A percentile compares a stretch with the other conserved stretches of the same genome.
phyloP scores from a whole-genome alignment of 2,888 invertebrate species.

The Rhingia rostrata region DNA sequence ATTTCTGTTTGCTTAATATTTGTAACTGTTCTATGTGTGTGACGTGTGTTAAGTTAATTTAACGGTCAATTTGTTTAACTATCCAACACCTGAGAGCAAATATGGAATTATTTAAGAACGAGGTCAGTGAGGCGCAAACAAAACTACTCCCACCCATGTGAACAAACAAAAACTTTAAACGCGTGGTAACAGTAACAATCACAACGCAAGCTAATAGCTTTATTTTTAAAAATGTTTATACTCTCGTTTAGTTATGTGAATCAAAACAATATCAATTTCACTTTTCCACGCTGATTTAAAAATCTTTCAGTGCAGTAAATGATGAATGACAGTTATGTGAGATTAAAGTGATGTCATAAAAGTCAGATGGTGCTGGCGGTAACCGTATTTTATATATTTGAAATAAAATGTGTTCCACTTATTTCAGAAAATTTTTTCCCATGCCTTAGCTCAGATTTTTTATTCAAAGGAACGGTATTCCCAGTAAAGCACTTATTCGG shows the following conservation, averaged over 20 bases:
- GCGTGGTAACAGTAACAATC: background rate
- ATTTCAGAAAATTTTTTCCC: too few relatives aligned
- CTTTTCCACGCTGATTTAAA: background rate
- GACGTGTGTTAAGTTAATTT: conserved; percentile 19
- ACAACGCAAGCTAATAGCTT: conserved; percentile 8
- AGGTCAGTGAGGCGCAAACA: conserved; percentile 29
- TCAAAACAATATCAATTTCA: conserved; percentile 1
- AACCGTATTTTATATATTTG: too few relatives aligned
- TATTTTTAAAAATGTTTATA: conserved; percentile 15
- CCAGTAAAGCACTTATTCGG: too few relatives aligned
- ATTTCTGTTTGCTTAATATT: background rate
- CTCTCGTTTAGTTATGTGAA: background rate
- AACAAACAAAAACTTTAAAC: background rate
- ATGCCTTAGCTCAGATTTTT: too few relatives aligned
- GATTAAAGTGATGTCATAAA: too few relatives aligned
- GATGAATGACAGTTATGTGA: too few relatives aligned
- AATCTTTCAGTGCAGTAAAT: too few relatives aligned
- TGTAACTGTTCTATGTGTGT: background rate
- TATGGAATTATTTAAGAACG: background rate
- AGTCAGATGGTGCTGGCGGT: too few relatives aligned
- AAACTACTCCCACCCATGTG: conserved; percentile 17
- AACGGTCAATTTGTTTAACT: conserved; percentile 35
- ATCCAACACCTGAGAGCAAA: background rate
- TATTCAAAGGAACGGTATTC: too few relatives aligned
- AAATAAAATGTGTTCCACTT: too few relatives aligned